Evolutionary conservation across 2,113 vertebrate genomes (phyloP), one percentile per base, ranked within the genome.

Genomic region (Sitta europaea): DNA sequence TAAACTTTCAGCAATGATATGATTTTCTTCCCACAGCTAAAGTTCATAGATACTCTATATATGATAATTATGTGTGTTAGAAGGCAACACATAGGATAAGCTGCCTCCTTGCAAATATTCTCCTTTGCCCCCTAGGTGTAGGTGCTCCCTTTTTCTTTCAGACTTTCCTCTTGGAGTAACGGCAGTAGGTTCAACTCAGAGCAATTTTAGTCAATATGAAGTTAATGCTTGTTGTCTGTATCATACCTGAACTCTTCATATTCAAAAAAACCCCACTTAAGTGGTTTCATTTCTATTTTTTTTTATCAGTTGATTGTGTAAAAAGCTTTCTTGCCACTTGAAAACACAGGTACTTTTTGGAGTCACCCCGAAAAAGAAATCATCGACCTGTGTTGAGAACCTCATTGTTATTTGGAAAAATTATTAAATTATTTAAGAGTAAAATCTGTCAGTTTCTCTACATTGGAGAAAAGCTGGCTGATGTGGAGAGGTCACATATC

Each of bases 291-390:
- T 92, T 53, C 22, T 63, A 9, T 36, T 50, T 58, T 82, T 8
- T 54, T 77, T 61, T 14, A 51, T 77, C 45, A 35, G 2, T 25
- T 29, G 13, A 40, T 63, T 5, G 6, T 8, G 0, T 33, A 19
- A 66, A 81, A 23, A 4, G 1, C 31, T 29, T 75, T 86, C 43
- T 15, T 36, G 12, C 12, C 2, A 5, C 36, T 68, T 80, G 35
- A 43, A 90, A 73, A 65, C 25, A 57, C 10, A 15, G 6, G 1
- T 68, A 14, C 9, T n/a, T 79, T 76, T 73, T 73, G 35, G 21
- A 83, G 18, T 12, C 25, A 70, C 7, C 6, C 1, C 0, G 19
- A 0, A 45, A 82, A 73, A 29, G 3, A 9, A 51, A 15, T 18
- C 24, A 33, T 67, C 33, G 78, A 12, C 2, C 5, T 6, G 1